These are phyloP conservation scores for Heterotis niloticus DNA, from an alignment of 2,113 vertebrate species.

Conservation along the genomic window DNA sequence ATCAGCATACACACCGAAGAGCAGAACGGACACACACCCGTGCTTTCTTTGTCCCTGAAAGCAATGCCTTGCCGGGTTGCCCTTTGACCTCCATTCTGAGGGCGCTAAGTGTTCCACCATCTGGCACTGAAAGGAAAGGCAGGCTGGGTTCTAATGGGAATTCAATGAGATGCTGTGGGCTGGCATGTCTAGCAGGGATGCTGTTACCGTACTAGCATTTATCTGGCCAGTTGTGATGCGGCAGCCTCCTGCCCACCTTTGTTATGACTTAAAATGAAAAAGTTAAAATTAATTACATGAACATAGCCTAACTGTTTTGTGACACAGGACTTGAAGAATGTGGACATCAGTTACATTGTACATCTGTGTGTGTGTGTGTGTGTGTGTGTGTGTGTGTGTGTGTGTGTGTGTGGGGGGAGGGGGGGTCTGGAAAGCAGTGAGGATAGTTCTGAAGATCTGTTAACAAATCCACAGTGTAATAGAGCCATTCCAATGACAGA, in stretches of 20 bases:
- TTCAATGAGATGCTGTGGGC: neutral
- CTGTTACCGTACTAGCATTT: neutral
- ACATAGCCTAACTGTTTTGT: too few species aligned
- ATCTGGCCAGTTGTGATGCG: neutral
- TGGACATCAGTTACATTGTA: too few species aligned
- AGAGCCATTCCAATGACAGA: neutral
- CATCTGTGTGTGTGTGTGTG: too few species aligned
- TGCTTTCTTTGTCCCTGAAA: neutral
- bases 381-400: too few species aligned
- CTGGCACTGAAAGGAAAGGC: constrained; percentile 48
- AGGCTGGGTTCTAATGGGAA: constrained; percentile 13
- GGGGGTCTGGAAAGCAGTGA: too few species aligned
- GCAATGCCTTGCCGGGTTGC: constrained; percentile 50
- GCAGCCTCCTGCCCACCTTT: neutral
- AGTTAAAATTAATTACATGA: too few species aligned
- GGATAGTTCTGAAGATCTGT: too few species aligned
- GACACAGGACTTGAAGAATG: too few species aligned
- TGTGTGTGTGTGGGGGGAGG: too few species aligned
- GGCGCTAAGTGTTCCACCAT: constrained; percentile 53
- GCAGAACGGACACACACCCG: constrained; percentile 7
- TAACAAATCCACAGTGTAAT: too few species aligned
- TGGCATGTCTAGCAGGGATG: neutral
- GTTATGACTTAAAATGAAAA: too few species aligned
- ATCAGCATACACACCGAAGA: neutral
- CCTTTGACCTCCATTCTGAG: constrained; percentile 48